phyloP scores from a whole-genome alignment of 1,140 invertebrate species.

The Samia ricini region DNA sequence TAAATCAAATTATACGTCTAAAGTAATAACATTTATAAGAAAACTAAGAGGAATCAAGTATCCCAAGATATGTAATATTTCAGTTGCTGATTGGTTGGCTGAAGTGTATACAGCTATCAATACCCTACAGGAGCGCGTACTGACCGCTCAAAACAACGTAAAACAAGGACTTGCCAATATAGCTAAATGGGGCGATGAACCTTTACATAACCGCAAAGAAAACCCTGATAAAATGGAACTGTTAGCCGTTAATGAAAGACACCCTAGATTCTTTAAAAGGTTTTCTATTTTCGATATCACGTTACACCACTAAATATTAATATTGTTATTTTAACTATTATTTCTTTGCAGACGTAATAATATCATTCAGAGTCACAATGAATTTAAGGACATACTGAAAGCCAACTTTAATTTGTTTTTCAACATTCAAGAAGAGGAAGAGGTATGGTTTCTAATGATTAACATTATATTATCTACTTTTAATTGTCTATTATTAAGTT shows the following conservation, averaged over 20 bases:
- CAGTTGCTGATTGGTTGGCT: constrained; percentile 68
- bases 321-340: constrained; percentile 4
- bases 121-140: constrained; percentile 81
- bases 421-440: constrained; percentile 63
- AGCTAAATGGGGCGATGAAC: constrained; percentile 82
- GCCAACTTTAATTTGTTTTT: constrained; percentile 68
- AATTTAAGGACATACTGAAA: constrained; percentile 50
- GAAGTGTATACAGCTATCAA: constrained; percentile 71
- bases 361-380: constrained; percentile 51
- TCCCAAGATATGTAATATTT: not conserved
- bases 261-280: constrained; percentile 44
- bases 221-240: constrained; percentile 64
- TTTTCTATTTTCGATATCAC: constrained; percentile 10
- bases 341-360: constrained; percentile 41
- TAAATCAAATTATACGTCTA: too few relatives aligned
- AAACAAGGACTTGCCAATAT: constrained; percentile 80
- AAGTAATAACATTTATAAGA: too few relatives aligned
- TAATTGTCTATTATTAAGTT: too few relatives aligned
- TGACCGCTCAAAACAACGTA: constrained; percentile 82
- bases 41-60: too few relatives aligned
- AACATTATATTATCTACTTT: not conserved
- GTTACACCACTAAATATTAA: not conserved
- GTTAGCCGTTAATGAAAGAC: constrained; percentile 63
- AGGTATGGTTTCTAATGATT: constrained; percentile 33
- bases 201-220: constrained; percentile 80